Base-by-base conservation (phyloP, 2,113 vertebrate species). In the Neomonachus schauinslandi region DNA sequence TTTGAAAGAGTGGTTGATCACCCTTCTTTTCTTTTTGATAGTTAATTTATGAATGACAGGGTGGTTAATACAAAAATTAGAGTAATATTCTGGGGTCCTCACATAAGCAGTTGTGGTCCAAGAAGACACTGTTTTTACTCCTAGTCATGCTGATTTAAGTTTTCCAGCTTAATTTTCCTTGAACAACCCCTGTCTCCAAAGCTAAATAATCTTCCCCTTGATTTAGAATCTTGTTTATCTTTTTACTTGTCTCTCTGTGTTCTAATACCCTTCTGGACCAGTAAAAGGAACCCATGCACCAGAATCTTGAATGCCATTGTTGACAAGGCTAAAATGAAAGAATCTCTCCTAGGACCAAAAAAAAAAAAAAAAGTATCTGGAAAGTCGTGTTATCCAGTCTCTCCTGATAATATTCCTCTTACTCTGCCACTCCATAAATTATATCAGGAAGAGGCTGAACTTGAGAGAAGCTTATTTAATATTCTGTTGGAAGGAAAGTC, bases 141-240 rank as follows among this genome's bases (percentile, higher is more conserved):
- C 18, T 84, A 53, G 4, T 69, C 24, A 74, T 49, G 46, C 10
- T 59, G 18, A 4, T 92, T 84, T 92, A 80, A 81, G 5, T 85
- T 92, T 1, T 89, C 2, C n/a, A 42, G 22, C 1, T 46, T 71
- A n/a, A 67, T 83, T 76, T 61, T 86, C 36, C 8, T 79, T 33
- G 18, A 67, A 42, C 39, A 16, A 46, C 15, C 3, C 4, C 4
- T 7, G 2, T 1, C 14, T 4, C 1, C 22, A 3, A 5, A 55
- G 5, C 8, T 39, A 82, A 86, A 18, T 69, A 4, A 4, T 16
- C 5, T 19, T 87, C 0, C 8, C 16, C 4, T 92, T 89, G n/a
- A 69, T 22, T 79, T 76, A 2, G 4, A 84, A 91, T 57, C 49
- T 13, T 39, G 12, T 83, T 82, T 82, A 61, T 53, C 2, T 51